Percentiles rank a stretch among this genome's conserved stretches.
Conservation (phyloP, 2,797 vertebrate genomes). For the Lemur catta region DNA sequence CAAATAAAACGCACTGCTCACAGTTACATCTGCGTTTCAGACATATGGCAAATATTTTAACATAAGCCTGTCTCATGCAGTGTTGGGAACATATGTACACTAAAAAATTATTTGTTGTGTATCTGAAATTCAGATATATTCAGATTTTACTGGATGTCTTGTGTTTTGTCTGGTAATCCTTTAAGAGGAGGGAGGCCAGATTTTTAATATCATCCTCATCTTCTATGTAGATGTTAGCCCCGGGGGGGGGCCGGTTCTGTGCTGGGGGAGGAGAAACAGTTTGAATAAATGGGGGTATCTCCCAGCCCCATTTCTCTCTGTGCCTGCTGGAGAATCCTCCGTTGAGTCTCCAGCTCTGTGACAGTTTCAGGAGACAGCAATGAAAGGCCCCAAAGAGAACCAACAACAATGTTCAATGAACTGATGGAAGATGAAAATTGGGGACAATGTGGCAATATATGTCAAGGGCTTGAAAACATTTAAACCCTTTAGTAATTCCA, state of each 20-base stretch:
- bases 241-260: background rate
- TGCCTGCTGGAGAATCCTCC: background rate
- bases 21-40: no score
- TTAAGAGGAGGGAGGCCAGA: background rate
- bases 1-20: no score
- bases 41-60: no score
- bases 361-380: background rate
- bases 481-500: background rate
- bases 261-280: background rate
- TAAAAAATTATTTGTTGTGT: no score
- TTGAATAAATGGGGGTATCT: no score
- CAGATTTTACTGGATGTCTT: no score
- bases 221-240: background rate
- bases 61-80: no score
- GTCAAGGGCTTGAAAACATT: background rate
- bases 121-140: no score
- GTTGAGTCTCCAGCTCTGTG: background rate
- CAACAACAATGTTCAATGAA: background rate
- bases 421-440: background rate
- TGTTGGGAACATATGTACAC: no score
- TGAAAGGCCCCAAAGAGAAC: background rate
- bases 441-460: background rate
- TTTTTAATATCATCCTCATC: background rate
- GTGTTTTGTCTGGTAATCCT: no score
- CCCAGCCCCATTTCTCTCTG: background rate